Percentiles rank a stretch among this genome's conserved stretches.
These are phyloP conservation scores for Lithobates pipiens DNA, from an alignment of 2,797 vertebrate species.

Conservation along the genomic window DNA sequence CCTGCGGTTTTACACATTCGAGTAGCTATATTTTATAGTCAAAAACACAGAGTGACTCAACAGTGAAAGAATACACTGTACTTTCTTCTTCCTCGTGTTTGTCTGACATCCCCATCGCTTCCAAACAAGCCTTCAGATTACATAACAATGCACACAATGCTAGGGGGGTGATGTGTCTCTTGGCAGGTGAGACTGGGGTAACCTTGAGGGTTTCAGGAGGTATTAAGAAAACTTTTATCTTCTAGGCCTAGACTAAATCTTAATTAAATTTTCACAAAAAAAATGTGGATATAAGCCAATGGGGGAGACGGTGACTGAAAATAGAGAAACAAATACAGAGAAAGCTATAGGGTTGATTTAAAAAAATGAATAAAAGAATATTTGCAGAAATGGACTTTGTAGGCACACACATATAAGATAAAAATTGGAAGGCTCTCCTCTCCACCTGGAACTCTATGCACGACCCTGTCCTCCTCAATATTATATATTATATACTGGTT, in stretches of 20 bases:
- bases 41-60: conserved; percentile 45
- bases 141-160: conserved; percentile 33
- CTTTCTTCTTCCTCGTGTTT: conserved; percentile 25
- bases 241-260: neutral
- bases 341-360: no score
- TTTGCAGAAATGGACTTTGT: no score
- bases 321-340: neutral
- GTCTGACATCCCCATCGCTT: conserved; percentile 34
- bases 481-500: no score
- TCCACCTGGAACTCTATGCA: no score
- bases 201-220: conserved; percentile 21
- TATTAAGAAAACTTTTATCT: neutral
- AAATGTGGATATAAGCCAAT: neutral
- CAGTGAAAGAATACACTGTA: conserved; percentile 43
- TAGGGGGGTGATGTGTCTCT: neutral
- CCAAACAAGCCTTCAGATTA: conserved; percentile 29
- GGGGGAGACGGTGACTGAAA: neutral
- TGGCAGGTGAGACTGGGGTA: conserved; percentile 19
- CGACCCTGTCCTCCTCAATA: no score
- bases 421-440: no score
- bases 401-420: no score
- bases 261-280: neutral
- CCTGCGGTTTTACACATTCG: conserved; percentile 47
- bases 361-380: no score
- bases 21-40: conserved; percentile 39